Conservation (phyloP, 1,140 invertebrate genomes). For the Probaryconus sp. region DNA sequence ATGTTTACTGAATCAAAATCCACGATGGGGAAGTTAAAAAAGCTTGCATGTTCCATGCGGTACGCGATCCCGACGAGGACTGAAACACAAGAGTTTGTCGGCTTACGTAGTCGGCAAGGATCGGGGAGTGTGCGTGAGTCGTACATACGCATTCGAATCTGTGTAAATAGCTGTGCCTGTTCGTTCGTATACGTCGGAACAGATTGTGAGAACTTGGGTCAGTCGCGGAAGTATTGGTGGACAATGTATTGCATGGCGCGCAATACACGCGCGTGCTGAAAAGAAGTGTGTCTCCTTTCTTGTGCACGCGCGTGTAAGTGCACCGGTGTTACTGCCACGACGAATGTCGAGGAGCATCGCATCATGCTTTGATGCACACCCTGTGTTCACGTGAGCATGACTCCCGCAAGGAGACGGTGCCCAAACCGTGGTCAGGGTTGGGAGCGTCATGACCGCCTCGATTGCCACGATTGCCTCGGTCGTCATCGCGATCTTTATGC, state of each 20-base stretch:
- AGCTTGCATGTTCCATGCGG: conserved; percentile 20
- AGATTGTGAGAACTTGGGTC: conserved; percentile 57
- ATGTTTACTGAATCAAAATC: conserved; percentile 52
- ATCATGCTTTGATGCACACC: conserved; percentile 39
- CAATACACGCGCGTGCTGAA: conserved; percentile 11
- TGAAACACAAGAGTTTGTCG: conserved; percentile 38
- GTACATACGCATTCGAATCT: conserved; percentile 24
- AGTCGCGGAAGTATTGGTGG: conserved; percentile 54
- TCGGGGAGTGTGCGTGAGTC: conserved; percentile 22
- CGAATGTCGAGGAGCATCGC: conserved; percentile 20
- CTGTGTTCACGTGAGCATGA: conserved; percentile 5
- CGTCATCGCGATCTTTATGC: too few relatives aligned
- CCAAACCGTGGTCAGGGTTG: conserved; percentile 17
- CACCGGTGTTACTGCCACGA: conserved; percentile 18
- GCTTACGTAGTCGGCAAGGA: conserved; percentile 23
- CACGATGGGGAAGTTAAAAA: conserved; percentile 1
- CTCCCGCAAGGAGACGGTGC: conserved; percentile 14
- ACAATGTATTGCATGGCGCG: conserved; percentile 44
- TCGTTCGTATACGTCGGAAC: conserved; percentile 12
- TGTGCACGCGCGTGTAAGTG: conserved; percentile 14
- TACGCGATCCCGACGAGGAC: conserved; percentile 50
- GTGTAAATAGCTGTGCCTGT: conserved; percentile 19
- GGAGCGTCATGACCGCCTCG: not conserved
- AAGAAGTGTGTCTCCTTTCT: conserved; percentile 43
- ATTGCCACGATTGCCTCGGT: not conserved